Evolutionary conservation across 2,797 vertebrate genomes (phyloP).

Genomic region (Antrozous pallidus): DNA sequence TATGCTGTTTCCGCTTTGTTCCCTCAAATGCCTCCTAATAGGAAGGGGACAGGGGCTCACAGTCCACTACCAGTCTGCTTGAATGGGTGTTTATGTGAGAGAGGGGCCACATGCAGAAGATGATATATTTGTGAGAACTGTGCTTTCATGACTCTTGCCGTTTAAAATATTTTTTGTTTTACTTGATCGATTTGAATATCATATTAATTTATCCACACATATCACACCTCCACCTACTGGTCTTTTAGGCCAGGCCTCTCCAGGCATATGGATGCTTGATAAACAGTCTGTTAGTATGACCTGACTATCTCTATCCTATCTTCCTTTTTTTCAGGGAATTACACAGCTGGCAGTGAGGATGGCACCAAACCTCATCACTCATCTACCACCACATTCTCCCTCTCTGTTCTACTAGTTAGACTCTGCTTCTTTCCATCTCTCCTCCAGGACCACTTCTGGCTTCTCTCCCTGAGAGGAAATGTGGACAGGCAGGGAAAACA

Average conservation of each 20-base stretch:
- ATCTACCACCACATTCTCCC: neutral
- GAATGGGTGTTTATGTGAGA: neutral
- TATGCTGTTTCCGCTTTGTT: neutral
- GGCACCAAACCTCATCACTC: neutral
- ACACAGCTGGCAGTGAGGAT: neutral
- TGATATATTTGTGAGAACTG: neutral
- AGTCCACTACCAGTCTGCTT: neutral
- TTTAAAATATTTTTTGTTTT: constrained; percentile 46
- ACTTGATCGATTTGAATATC: constrained; percentile 43
- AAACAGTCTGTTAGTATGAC: neutral
- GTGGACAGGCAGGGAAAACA: neutral
- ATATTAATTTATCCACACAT: neutral
- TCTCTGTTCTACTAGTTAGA: neutral
- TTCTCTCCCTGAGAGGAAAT: neutral
- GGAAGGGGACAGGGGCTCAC: neutral
- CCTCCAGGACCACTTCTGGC: neutral
- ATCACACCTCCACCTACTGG: neutral
- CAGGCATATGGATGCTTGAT: neutral
- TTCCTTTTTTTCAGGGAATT: neutral
- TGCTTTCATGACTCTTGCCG: neutral
- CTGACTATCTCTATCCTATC: neutral
- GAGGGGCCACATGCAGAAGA: neutral
- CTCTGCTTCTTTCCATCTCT: neutral
- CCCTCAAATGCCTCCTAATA: neutral
- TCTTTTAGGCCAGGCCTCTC: neutral